Evolutionary conservation across 2,797 vertebrate genomes (phyloP).

Genomic region (Chiroxiphia lanceolata): DNA sequence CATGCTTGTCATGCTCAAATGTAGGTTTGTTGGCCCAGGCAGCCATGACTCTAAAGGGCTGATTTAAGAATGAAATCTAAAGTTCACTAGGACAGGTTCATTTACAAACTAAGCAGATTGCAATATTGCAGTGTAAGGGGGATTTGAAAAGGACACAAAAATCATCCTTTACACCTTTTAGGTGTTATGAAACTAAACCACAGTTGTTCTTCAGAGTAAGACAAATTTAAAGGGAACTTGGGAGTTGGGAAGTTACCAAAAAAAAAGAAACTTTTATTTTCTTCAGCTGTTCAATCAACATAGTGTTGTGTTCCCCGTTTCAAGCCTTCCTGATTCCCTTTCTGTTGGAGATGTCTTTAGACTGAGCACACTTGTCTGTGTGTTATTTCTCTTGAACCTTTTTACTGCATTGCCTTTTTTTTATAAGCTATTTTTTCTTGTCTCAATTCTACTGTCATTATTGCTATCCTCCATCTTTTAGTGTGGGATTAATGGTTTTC

Average conservation of each 20-base stretch:
- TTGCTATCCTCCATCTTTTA: neutral
- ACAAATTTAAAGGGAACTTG: neutral
- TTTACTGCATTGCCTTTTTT: neutral
- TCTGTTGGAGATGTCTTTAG: neutral
- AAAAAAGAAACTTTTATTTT: neutral
- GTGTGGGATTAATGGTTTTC: neutral
- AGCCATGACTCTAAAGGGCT: neutral
- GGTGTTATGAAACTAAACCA: neutral
- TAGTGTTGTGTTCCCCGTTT: neutral
- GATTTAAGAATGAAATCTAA: neutral
- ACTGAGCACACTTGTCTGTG: neutral
- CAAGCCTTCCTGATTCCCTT: neutral
- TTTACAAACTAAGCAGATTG: neutral
- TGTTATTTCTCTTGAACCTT: neutral
- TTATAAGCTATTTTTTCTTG: neutral
- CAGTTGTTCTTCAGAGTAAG: neutral
- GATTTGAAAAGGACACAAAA: neutral
- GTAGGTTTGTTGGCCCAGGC: neutral
- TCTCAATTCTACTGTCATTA: neutral
- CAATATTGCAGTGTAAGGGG: neutral
- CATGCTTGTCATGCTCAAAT: fast-evolving
- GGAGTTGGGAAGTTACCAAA: neutral
- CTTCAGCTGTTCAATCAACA: neutral
- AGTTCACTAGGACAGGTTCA: neutral
- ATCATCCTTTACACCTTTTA: neutral